Conservation (phyloP, 2,113 vertebrate genomes). For the Onychostoma macrolepis region DNA sequence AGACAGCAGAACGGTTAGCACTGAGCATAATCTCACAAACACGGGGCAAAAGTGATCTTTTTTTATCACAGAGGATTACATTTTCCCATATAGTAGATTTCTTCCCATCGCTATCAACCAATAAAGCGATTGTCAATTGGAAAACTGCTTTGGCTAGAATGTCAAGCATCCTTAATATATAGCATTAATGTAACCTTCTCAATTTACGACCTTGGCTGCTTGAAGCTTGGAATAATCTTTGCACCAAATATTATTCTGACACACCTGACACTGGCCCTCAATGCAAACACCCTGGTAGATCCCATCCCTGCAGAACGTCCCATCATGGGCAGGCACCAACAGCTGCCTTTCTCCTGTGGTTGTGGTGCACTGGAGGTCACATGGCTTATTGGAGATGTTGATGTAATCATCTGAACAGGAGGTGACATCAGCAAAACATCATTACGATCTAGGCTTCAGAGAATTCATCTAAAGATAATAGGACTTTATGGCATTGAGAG, state of each 20-base stretch:
- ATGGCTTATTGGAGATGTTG: conserved; percentile 91
- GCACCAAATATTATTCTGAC: neutral
- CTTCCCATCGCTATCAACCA: neutral
- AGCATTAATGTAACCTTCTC: neutral
- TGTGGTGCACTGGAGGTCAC: conserved; percentile 90
- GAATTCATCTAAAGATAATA: conserved; percentile 32
- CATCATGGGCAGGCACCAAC: conserved; percentile 85
- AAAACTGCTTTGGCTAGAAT: neutral
- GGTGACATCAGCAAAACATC: conserved; percentile 50
- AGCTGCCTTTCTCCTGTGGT: conserved; percentile 84
- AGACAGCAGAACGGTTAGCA: neutral
- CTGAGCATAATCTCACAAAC: neutral
- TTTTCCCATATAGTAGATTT: neutral
- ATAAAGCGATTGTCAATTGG: neutral
- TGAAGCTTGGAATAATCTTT: neutral
- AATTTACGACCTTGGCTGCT: neutral
- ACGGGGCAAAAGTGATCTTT: neutral
- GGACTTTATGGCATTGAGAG: conserved; percentile 39
- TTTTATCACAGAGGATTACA: neutral
- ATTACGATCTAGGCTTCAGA: conserved; percentile 37
- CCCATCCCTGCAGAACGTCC: conserved; percentile 85
- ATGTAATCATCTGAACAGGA: conserved; percentile 85
- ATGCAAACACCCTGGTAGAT: conserved; percentile 87
- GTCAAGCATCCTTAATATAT: neutral
- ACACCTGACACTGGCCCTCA: conserved; percentile 85